Base-by-base conservation (phyloP, 92 coral and sea anemone genomes). In the Diadumene lineata region DNA sequence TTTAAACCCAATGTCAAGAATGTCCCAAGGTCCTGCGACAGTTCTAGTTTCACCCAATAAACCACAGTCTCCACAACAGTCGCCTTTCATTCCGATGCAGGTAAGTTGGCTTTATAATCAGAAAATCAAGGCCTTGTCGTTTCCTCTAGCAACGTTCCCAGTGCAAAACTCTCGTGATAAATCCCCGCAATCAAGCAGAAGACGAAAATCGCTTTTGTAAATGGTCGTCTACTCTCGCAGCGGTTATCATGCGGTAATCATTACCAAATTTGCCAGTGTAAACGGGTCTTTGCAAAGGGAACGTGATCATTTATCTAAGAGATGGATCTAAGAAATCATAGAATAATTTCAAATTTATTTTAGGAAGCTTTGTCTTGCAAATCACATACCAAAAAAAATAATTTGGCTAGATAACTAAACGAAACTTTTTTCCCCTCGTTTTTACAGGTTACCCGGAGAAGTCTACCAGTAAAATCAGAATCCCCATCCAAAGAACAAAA, bases 21-120 rank as follows among this genome's bases (percentile, higher is more conserved):
- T 62, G 31, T 64, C 64, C 19, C 27, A 28, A 0, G 34, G 64
- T 29, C 64, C 18, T 31, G 43, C 31, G n/a, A n/a, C 60, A 7
- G 0, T 34, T 44, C 63, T 29, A 33, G 33, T 15, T 30, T 76
- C 62, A 9, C 25, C 56, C 21, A 23, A 22, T 11, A 46, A 7
- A 16, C 11, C 65, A 22, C 43, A 25, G 6, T 34, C 29, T 68
- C 30, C 68, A 1, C 26, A 15, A 0, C 33, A 6, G n/a, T 44
- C 31, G 19, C 58, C 75, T 21, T 78, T 78, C 56, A 43, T 78
- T 34, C 82, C 82, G 10, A 31, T 78, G 66, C 82, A 78, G 75
- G 82, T 78, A 67, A 31, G 79, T 51, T 65, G 15, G 22, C n/a
- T n/a, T n/a, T 7, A 65, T 17, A 4, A 38, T 13, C 13, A 38